Percentiles rank a stretch among this genome's conserved stretches.
These are phyloP conservation scores for Prosopocoilus inquinatus DNA, from an alignment of 2,888 invertebrate species.

Conservation along the genomic window DNA sequence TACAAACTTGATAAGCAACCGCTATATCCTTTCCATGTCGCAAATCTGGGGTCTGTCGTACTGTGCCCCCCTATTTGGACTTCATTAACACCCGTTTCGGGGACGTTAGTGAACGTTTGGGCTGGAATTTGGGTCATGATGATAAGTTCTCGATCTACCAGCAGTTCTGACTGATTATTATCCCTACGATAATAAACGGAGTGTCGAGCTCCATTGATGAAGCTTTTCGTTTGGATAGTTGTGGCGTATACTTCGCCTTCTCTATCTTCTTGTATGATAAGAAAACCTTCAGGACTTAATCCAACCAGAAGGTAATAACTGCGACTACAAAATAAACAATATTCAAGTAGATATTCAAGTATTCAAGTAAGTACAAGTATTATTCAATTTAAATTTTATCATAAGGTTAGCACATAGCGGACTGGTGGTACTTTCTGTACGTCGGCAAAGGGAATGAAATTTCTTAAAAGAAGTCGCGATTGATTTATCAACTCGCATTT, in stretches of 20 bases:
- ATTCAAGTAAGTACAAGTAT: too few species aligned
- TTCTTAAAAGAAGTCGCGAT: too few species aligned
- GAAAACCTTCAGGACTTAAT: slow-evolving; percentile 77
- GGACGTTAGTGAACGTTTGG: slow-evolving; percentile 66
- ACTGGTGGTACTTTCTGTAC: too few species aligned
- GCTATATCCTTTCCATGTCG: slow-evolving; percentile 81
- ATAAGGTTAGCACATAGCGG: too few species aligned
- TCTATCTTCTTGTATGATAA: slow-evolving; percentile 83
- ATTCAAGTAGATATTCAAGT: background rate
- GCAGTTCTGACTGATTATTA: slow-evolving; percentile 66
- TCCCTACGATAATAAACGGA: slow-evolving; percentile 71
- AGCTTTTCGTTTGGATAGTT: slow-evolving; percentile 73
- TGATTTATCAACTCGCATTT: too few species aligned
- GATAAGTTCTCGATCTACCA: slow-evolving; percentile 76
- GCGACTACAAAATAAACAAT: slow-evolving; percentile 54
- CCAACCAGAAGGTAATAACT: slow-evolving; percentile 82
- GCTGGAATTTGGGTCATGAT: slow-evolving; percentile 67
- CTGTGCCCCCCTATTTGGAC: slow-evolving; percentile 86
- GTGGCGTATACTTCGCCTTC: slow-evolving; percentile 73
- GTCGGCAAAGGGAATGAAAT: too few species aligned
- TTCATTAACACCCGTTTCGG: slow-evolving; percentile 72
- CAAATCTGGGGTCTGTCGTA: slow-evolving; percentile 77
- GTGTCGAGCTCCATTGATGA: slow-evolving; percentile 78
- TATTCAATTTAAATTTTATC: too few species aligned
- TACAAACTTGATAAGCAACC: slow-evolving; percentile 86